These are phyloP conservation scores for Eremophila alpestris DNA, from an alignment of 2,797 vertebrate species.

Conservation along the genomic window DNA sequence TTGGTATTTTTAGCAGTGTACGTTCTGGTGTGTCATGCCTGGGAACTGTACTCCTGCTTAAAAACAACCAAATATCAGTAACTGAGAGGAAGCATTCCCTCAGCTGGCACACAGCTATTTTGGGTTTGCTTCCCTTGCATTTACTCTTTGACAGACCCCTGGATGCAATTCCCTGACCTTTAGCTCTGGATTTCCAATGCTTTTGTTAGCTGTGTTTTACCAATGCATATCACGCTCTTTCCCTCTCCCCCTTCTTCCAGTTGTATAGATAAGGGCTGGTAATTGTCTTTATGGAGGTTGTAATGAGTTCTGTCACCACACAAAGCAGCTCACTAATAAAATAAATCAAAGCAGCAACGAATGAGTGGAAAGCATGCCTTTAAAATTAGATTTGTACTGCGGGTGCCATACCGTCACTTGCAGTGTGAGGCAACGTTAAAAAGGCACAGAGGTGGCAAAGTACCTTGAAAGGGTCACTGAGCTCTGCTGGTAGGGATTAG, in stretches of 20 bases:
- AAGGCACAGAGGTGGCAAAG: background rate
- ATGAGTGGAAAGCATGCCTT: constrained; percentile 69
- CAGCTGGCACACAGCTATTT: background rate
- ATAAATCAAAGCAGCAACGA: constrained; percentile 76
- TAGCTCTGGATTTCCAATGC: background rate
- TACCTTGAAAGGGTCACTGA: background rate
- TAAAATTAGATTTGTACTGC: constrained; percentile 68
- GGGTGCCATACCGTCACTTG: constrained; percentile 18
- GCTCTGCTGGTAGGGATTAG: background rate
- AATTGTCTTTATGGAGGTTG: constrained; percentile 75
- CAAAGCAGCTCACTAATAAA: constrained; percentile 77
- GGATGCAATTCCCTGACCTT: background rate
- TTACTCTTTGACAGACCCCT: constrained; percentile 44
- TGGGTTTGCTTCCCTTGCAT: constrained; percentile 15
- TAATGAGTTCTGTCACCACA: constrained; percentile 77
- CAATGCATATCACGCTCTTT: constrained; percentile 12
- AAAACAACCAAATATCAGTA: background rate
- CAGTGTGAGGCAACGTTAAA: background rate
- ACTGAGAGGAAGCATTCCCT: background rate
- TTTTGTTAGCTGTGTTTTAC: constrained; percentile 19
- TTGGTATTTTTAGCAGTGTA: background rate
- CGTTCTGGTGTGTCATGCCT: background rate
- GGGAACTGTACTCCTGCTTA: background rate
- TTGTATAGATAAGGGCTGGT: constrained; percentile 71
- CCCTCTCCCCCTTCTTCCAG: constrained; percentile 9